These are phyloP conservation scores for Campoletis sonorensis DNA, from an alignment of 1,140 invertebrate genomes.

Conservation along the genomic window DNA sequence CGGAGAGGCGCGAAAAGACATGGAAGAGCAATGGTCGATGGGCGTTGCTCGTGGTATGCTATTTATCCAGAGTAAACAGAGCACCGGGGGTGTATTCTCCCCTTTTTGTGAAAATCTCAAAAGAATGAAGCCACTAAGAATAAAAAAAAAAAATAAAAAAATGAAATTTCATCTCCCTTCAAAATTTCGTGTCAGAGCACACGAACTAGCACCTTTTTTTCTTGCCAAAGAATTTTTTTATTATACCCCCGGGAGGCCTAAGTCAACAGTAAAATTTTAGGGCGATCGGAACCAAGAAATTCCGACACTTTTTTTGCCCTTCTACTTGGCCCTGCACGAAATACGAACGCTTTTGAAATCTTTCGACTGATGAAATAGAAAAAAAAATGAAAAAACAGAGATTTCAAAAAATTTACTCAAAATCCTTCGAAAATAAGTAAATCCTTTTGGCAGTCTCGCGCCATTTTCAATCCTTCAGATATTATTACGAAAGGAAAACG, in stretches of 20 bases:
- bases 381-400: no score
- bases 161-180: not conserved
- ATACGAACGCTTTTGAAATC: not conserved
- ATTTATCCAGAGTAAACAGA: not conserved
- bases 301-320: not conserved
- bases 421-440: not conserved
- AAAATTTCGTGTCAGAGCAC: not conserved
- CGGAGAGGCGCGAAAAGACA: no score
- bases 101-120: not conserved
- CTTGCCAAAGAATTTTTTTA: not conserved
- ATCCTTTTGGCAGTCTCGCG: not conserved
- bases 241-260: not conserved
- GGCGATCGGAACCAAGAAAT: not conserved
- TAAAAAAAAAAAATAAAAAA: constrained; percentile 2
- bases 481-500: no score
- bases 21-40: no score
- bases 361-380: no score
- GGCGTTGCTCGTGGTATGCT: not conserved
- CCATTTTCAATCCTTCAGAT: no score
- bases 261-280: constrained; percentile 1
- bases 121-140: not conserved
- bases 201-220: not conserved
- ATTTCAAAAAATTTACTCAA: not conserved
- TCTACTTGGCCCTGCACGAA: not conserved
- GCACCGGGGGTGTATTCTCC: not conserved